Percentiles rank a stretch among this genome's conserved stretches.
Conservation (phyloP, 2,888 invertebrate genomes). For the Athalia cordata region DNA sequence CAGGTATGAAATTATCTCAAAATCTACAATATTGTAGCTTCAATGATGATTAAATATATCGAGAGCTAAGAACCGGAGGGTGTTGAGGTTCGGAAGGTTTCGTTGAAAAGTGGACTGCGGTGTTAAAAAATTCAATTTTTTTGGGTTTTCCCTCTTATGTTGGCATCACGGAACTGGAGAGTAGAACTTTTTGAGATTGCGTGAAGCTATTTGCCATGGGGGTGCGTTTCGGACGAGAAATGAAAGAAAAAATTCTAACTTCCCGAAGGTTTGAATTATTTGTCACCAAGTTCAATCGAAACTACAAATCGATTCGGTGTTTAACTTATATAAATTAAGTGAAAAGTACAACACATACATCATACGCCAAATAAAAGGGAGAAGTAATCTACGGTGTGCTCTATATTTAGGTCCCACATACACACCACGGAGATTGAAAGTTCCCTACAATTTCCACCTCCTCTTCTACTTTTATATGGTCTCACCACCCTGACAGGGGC, state of each 20-base stretch:
- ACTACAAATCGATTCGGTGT: not conserved
- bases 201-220: no score
- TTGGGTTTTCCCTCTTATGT: no score
- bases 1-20: no score
- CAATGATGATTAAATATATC: no score
- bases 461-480: slow-evolving; percentile 49
- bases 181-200: no score
- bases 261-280: not conserved
- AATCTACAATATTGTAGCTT: no score
- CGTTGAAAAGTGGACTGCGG: no score
- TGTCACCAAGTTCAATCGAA: not conserved
- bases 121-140: no score
- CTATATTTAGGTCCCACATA: slow-evolving; percentile 40
- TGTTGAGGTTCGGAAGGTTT: no score
- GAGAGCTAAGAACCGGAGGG: no score
- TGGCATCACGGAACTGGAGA: no score
- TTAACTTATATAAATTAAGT: not conserved
- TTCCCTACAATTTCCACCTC: not conserved
- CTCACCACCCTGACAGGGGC: slow-evolving; percentile 53
- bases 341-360: slow-evolving; percentile 4
- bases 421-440: slow-evolving; percentile 1
- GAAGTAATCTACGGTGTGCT: slow-evolving; percentile 20
- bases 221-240: not conserved
- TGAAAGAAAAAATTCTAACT: not conserved
- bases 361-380: not conserved